Base-by-base conservation (phyloP, 2,888 invertebrate species). In the Phragmatobia fuliginosa region DNA sequence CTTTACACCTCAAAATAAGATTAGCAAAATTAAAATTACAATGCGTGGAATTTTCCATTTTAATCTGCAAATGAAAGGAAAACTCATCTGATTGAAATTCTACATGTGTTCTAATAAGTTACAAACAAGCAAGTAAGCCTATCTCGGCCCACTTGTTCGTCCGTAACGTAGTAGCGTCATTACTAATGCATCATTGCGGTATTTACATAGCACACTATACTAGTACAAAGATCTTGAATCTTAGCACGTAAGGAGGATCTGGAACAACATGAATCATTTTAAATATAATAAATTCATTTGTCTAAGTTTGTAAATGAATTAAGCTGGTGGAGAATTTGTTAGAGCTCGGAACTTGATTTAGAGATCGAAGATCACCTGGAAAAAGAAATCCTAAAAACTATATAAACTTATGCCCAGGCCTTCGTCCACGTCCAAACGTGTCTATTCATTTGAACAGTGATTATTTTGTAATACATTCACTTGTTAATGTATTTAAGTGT, bases 121-220 rank as follows among this genome's bases (percentile, higher is more conserved):
- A 49, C 45, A 49, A 49, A n/a, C 8, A 45, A 45, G 45, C 21
- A 45, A 21, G 2, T 21, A 45, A 6, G 1, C 21, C 4, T 41
- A 33, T 25, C 58, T 41, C 72, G 66, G 74, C 73, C 58, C 74
- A 73, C 71, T 77, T 72, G 73, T 71, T 72, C 62, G 76, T 73
- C 68, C 61, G 74, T 79, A 77, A 77, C 82, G 80, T 72, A 59
- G 25, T 45, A 28, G 65, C 52, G 82, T 61, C 74, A 81, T 81
- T 80, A 79, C 76, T 77, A 72, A 82, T 80, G 76, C 73, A 80
- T 80, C 77, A 72, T 71, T 77, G 72, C 73, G 77, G 76, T 75
- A 70, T 81, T 79, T 52, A 75, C 74, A 72, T 64, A 10, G 21
- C 62, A 3, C 49, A 41, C 60, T 52, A 62, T 5, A 45, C 36